Percentiles rank a stretch among this genome's conserved stretches.
Evolutionary conservation across 2,113 vertebrate genomes (phyloP).

Genomic region (Gallinago media): DNA sequence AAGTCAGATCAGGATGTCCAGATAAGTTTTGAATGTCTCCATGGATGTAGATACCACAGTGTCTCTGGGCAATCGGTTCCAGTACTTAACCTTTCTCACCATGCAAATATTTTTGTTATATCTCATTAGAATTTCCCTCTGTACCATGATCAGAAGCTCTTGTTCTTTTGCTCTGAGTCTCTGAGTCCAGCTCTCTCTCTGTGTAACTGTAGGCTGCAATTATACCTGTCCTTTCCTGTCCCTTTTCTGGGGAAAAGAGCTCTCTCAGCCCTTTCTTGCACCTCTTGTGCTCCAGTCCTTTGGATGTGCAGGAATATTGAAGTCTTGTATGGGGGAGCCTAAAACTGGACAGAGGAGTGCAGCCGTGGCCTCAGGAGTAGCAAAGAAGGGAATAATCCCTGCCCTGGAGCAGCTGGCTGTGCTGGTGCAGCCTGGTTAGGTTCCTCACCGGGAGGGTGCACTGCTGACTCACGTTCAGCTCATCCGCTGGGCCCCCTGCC

Average conservation of each 20-base stretch:
- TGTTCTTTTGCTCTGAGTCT: background rate
- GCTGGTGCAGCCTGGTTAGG: background rate
- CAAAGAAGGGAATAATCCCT: fast-evolving
- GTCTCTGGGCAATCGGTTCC: background rate
- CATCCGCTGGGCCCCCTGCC: fast-evolving
- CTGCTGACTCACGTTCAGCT: background rate
- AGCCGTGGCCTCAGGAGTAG: fast-evolving
- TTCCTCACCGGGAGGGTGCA: background rate
- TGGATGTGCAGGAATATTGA: fast-evolving
- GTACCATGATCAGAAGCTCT: background rate
- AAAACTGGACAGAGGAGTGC: background rate
- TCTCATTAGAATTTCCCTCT: background rate
- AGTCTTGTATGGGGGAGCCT: background rate
- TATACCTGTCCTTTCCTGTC: background rate
- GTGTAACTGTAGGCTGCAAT: background rate
- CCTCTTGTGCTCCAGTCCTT: background rate
- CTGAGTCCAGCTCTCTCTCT: background rate
- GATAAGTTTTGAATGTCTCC: background rate
- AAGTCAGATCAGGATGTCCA: background rate
- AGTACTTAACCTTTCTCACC: background rate
- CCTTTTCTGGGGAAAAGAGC: background rate
- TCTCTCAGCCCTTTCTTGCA: background rate
- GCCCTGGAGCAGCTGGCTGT: background rate
- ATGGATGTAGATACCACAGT: background rate
- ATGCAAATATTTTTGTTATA: background rate